Base-by-base conservation (phyloP, 64 coral and sea anemone genomes). In the Trachythela sp. region DNA sequence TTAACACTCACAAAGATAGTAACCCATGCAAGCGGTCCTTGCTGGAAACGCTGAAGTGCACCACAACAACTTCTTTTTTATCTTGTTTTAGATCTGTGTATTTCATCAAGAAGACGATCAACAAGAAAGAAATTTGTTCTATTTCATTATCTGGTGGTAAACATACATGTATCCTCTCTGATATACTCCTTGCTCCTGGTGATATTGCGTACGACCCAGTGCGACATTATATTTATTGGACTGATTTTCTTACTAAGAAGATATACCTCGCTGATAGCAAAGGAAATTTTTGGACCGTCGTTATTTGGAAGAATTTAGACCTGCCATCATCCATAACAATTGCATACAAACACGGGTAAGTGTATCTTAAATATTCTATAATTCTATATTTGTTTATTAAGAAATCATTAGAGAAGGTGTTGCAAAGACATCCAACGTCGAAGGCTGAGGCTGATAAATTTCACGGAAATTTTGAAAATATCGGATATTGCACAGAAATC, bases 321-420 rank as follows among this genome's bases (percentile, higher is more conserved):
- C 8, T 3, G 0, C 75, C 75, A 37, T 35, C 75, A 37, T 80
- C 75, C 20, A 35, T 80, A 13, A 39, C 75, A 36, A 6, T 80
- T 80, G 75, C 75, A 80, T 80, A 80, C 33, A 35, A 80, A 22
- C 75, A 80, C 75, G 75, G 75, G 75, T 80, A 80, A 80, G 75
- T 45, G 42, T 45, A 11, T 45, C 42, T 9, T 80, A 17, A 13
- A 38, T 20, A 1, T 1, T 80, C 30, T 80, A 68, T 22, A 22
- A 68, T 68, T 6, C 2, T 14, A 22, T 14, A 22, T n/a, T 68
- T 14, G 5, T n/a, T 68, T n/a, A 14, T 5, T 14, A n/a, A n/a
- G 59, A 2, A 22, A 68, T 31, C 7, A 22, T 68, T 68, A n/a
- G n/a, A n/a, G n/a, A n/a, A n/a, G n/a, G n/a, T n/a, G n/a, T n/a